Evolutionary conservation across 2,113 vertebrate species (phyloP).

Genomic region (Oncorhynchus kisutch): DNA sequence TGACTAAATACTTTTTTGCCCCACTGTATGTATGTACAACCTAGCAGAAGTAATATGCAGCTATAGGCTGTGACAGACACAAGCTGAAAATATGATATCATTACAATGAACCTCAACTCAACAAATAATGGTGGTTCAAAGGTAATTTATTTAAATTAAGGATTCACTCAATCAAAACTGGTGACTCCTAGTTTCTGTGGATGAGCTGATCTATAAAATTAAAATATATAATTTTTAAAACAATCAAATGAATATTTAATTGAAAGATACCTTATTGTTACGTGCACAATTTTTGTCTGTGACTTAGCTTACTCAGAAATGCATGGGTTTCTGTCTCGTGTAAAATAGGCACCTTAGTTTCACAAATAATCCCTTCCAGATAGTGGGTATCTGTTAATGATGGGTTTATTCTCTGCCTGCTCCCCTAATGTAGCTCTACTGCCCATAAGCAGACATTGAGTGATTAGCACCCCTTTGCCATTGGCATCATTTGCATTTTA

Average conservation of each 20-base stretch:
- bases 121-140: too few species aligned
- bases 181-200: too few species aligned
- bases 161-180: too few species aligned
- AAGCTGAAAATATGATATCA: too few species aligned
- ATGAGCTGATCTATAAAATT: background rate
- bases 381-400: slow-evolving; percentile 54
- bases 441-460: slow-evolving; percentile 70
- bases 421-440: slow-evolving; percentile 60
- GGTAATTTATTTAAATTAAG: too few species aligned
- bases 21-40: too few species aligned
- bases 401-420: slow-evolving; percentile 39
- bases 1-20: too few species aligned
- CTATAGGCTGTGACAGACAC: too few species aligned
- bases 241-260: too few species aligned
- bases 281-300: background rate
- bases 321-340: background rate
- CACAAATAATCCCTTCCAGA: slow-evolving; percentile 43
- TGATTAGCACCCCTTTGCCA: slow-evolving; percentile 70
- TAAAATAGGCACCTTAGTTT: slow-evolving; percentile 28
- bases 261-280: background rate
- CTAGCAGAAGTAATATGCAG: too few species aligned
- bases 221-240: too few species aligned
- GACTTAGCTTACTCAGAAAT: background rate
- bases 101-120: too few species aligned
- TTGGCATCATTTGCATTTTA: slow-evolving; percentile 80